A percentile compares a stretch with the other conserved stretches of the same genome.
Evolutionary conservation across 2,888 invertebrate genomes (phyloP).

Genomic region (Molanna angustata): DNA sequence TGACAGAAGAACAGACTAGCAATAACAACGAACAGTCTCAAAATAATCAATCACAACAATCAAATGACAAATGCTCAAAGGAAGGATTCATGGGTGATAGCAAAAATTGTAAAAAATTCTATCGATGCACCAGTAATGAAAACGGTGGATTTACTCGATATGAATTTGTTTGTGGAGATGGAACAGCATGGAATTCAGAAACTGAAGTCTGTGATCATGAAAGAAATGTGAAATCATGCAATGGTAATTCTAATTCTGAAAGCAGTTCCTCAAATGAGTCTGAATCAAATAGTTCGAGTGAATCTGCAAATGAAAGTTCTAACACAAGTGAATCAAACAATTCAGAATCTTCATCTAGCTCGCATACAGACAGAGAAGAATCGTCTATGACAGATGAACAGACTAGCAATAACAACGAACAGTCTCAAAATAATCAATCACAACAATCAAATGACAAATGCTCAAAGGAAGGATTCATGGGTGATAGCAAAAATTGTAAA

Average conservation of each 20-base stretch:
- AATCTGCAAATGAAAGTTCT: too few species aligned
- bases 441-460: slow-evolving; percentile 42
- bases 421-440: background rate
- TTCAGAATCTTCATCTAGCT: too few species aligned
- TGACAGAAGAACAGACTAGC: background rate
- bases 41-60: slow-evolving; percentile 27
- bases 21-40: slow-evolving; percentile 2
- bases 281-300: too few species aligned
- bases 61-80: slow-evolving; percentile 52
- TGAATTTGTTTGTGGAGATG: slow-evolving; percentile 68
- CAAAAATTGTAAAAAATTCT: slow-evolving; percentile 70
- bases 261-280: slow-evolving; percentile 15
- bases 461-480: slow-evolving; percentile 65
- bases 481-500: slow-evolving; percentile 66
- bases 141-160: slow-evolving; percentile 60
- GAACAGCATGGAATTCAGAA: slow-evolving; percentile 68
- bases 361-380: too few species aligned
- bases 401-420: too few species aligned
- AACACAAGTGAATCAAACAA: slow-evolving; percentile 4
- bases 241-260: slow-evolving; percentile 31
- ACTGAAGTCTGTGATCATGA: slow-evolving; percentile 63
- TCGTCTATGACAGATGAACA: too few species aligned
- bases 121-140: slow-evolving; percentile 68
- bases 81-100: slow-evolving; percentile 74
- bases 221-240: slow-evolving; percentile 56